These are phyloP conservation scores for Peromyscus polionotus DNA, from an alignment of 2,113 vertebrate genomes.

Conservation along the genomic window DNA sequence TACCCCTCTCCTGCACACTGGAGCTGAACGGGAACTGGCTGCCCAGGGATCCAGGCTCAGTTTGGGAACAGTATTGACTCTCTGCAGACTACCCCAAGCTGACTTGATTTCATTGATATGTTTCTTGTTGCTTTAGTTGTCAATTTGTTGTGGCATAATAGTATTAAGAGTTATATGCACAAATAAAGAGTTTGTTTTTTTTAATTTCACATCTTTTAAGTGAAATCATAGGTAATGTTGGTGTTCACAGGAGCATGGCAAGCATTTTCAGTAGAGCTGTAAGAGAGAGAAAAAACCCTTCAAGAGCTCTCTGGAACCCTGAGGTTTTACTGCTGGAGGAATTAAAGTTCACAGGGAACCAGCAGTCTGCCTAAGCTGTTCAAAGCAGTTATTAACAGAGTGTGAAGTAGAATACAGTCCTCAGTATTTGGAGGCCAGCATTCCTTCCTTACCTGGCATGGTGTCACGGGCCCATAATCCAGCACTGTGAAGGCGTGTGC, in stretches of 20 bases:
- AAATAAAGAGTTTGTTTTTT: neutral
- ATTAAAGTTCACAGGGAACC: neutral
- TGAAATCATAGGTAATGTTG: neutral
- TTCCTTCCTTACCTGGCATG: neutral
- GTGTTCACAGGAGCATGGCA: neutral
- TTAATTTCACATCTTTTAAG: neutral
- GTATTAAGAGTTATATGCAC: neutral
- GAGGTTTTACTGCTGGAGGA: slow-evolving; percentile 24
- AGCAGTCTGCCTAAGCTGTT: neutral
- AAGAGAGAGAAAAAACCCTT: neutral
- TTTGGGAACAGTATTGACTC: neutral
- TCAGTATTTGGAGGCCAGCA: neutral
- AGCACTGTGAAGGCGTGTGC: neutral
- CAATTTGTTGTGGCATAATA: slow-evolving; percentile 3
- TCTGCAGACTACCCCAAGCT: neutral
- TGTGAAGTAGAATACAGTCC: neutral
- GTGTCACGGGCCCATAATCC: neutral
- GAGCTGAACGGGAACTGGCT: too few species aligned
- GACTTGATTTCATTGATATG: neutral
- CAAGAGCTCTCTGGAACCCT: neutral
- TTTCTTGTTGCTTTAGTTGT: slow-evolving; percentile 13
- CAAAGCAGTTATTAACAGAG: neutral
- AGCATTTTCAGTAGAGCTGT: neutral
- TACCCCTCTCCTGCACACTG: neutral
- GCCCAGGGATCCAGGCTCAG: neutral